These are phyloP conservation scores for Drosophila carrolli DNA, from an alignment of 1,140 invertebrate species.

Conservation along the genomic window DNA sequence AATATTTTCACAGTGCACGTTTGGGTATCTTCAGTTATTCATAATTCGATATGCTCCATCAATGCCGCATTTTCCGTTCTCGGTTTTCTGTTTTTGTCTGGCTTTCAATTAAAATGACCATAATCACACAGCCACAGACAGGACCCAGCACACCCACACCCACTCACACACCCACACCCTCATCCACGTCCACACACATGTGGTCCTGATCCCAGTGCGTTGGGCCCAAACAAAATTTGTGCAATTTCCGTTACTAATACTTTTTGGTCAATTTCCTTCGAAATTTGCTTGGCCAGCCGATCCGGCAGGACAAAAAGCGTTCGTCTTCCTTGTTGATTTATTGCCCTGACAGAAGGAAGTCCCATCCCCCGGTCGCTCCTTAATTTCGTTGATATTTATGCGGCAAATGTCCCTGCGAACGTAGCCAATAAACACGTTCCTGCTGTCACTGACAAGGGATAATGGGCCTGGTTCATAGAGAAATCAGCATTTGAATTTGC, in stretches of 20 bases:
- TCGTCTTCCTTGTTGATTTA: conserved; percentile 70
- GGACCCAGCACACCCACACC: conserved; percentile 6
- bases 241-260: conserved; percentile 82
- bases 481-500: conserved; percentile 81
- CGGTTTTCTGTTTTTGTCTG: conserved; percentile 60
- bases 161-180: neutral
- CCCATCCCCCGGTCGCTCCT: conserved; percentile 60
- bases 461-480: conserved; percentile 58
- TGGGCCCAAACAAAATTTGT: conserved; percentile 64
- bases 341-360: conserved; percentile 58
- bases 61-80: conserved; percentile 55
- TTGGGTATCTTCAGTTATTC: conserved; percentile 39
- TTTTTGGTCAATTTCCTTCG: conserved; percentile 78
- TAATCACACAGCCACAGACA: conserved; percentile 40
- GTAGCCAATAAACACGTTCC: conserved; percentile 77
- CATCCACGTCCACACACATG: conserved; percentile 9
- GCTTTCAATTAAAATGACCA: conserved; percentile 78
- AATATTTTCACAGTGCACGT: conserved; percentile 19
- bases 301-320: conserved; percentile 36
- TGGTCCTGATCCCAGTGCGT: conserved; percentile 27
- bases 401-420: conserved; percentile 69
- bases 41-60: conserved; percentile 78
- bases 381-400: conserved; percentile 83
- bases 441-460: conserved; percentile 78
- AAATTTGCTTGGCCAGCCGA: conserved; percentile 45